Percentiles rank a stretch among this genome's conserved stretches.
These are phyloP conservation scores for Epinephelus coioides DNA, from an alignment of 2,797 vertebrate genomes.

Conservation along the genomic window DNA sequence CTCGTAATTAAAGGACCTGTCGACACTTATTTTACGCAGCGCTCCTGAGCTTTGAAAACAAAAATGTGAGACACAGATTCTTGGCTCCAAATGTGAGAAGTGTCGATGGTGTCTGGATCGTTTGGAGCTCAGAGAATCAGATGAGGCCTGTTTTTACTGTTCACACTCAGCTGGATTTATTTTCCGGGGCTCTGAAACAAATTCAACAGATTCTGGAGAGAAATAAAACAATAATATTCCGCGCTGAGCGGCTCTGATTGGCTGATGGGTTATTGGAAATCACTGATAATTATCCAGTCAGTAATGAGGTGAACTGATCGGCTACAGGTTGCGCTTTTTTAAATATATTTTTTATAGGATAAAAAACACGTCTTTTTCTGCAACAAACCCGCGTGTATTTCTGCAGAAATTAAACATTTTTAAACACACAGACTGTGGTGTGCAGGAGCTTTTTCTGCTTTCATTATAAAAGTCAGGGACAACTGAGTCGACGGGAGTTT, in stretches of 20 bases:
- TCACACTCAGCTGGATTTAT: not conserved
- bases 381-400: not conserved
- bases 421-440: too few relatives aligned
- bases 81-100: too few relatives aligned
- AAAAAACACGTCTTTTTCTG: too few relatives aligned
- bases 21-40: not conserved
- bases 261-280: not conserved
- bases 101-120: not conserved
- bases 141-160: not conserved
- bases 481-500: too few relatives aligned
- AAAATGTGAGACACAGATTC: not conserved
- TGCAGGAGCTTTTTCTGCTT: not conserved
- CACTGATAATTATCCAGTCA: not conserved
- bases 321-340: not conserved
- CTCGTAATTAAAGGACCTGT: not conserved
- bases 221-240: not conserved
- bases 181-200: not conserved
- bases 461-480: too few relatives aligned
- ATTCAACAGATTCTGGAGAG: not conserved
- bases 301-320: not conserved
- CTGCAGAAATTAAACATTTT: not conserved
- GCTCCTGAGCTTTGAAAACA: not conserved
- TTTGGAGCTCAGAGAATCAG: not conserved
- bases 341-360: too few relatives aligned
- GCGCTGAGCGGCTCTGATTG: constrained; percentile 4